Percentiles rank a stretch among this genome's conserved stretches.
These are phyloP conservation scores for Drosophila sucinea DNA, from an alignment of 1,140 invertebrate genomes.

Conservation along the genomic window DNA sequence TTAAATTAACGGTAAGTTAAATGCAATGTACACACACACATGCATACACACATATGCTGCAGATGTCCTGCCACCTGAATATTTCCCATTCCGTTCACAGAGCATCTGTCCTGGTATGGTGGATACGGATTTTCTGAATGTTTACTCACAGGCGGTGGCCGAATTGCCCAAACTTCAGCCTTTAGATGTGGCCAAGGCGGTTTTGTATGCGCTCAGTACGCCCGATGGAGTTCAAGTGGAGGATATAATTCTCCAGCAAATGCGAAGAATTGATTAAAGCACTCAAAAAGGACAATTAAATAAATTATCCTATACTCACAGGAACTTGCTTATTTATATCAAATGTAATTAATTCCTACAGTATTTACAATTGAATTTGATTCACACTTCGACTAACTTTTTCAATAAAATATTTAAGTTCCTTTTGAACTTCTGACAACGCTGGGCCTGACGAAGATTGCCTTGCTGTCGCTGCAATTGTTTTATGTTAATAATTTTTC, in stretches of 20 bases:
- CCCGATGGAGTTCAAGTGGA: constrained; percentile 84
- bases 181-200: constrained; percentile 84
- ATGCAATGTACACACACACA: constrained; percentile 68
- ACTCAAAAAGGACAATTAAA: background rate
- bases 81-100: constrained; percentile 70
- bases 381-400: background rate
- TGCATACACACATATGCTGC: background rate
- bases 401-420: background rate
- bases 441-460: constrained; percentile 27
- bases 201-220: constrained; percentile 84
- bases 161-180: constrained; percentile 83
- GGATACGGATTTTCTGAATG: constrained; percentile 84
- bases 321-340: background rate
- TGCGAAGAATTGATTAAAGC: constrained; percentile 55
- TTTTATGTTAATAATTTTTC: constrained; percentile 41
- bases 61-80: constrained; percentile 11
- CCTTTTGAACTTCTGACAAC: constrained; percentile 4
- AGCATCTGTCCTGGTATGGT: constrained; percentile 86
- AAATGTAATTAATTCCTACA: background rate
- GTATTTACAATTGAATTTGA: background rate
- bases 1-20: constrained; percentile 84
- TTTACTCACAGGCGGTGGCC: constrained; percentile 75
- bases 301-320: background rate
- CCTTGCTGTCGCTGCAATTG: constrained; percentile 55
- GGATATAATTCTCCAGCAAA: constrained; percentile 77